A percentile compares a stretch with the other conserved stretches of the same genome.
Evolutionary conservation across 2,113 vertebrate species (phyloP).

Genomic region (Channa argus): DNA sequence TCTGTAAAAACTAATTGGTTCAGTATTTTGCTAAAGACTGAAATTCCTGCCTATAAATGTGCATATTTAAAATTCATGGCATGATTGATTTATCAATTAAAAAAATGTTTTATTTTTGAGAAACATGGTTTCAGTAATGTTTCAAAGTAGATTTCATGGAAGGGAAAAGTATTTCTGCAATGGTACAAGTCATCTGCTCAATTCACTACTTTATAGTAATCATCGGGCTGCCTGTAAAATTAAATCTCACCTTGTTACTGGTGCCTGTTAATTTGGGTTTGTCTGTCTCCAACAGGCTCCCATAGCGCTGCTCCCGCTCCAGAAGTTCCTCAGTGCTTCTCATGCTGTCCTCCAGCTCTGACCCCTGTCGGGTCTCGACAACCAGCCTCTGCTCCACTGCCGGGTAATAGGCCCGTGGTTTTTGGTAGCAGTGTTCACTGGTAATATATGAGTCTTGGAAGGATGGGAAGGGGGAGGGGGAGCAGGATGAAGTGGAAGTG

Average conservation of each 20-base stretch:
- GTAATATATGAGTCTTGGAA: constrained; percentile 94
- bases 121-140: too few species aligned
- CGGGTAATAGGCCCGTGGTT: constrained; percentile 93
- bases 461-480: constrained; percentile 78
- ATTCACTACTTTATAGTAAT: not conserved
- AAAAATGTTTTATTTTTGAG: too few species aligned
- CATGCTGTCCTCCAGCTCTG: constrained; percentile 89
- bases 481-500: constrained; percentile 65
- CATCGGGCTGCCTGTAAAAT: not conserved
- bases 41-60: too few species aligned
- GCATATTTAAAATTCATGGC: too few species aligned
- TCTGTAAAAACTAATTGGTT: too few species aligned
- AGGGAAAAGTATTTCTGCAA: too few species aligned
- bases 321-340: constrained; percentile 88
- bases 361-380: constrained; percentile 90
- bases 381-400: constrained; percentile 94
- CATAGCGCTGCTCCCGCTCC: constrained; percentile 83
- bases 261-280: constrained; percentile 80
- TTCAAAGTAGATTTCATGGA: not conserved
- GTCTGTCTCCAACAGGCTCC: constrained; percentile 87
- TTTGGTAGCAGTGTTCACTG: constrained; percentile 98
- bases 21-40: too few species aligned
- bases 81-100: too few species aligned
- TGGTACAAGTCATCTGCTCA: not conserved
- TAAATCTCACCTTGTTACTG: constrained; percentile 83